Evolutionary conservation across 1,140 invertebrate species (phyloP).

Genomic region (Drosophila varians): DNA sequence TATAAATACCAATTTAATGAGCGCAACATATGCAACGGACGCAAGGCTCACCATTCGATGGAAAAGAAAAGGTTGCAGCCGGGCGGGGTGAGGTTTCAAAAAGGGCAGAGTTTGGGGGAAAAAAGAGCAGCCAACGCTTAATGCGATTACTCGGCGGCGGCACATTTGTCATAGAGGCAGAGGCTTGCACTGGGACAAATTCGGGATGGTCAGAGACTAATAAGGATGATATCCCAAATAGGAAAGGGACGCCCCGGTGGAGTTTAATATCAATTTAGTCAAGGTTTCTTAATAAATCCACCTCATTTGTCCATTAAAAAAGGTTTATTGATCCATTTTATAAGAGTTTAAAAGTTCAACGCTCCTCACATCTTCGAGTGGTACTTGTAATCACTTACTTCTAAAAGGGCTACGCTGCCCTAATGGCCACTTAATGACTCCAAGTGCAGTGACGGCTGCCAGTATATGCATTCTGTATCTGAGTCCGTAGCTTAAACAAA

Average conservation of each 20-base stretch:
- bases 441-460: conserved; percentile 20
- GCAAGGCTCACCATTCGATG: conserved; percentile 1
- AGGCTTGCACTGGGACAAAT: conserved; percentile 34
- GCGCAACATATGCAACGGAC: conserved; percentile 74
- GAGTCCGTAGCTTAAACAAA: conserved; percentile 70
- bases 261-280: too few species aligned
- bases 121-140: conserved; percentile 57
- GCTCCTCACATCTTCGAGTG: conserved; percentile 4
- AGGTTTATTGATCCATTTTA: conserved; percentile 3
- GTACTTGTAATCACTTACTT: conserved; percentile 22
- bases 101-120: not conserved
- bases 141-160: conserved; percentile 80
- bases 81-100: conserved; percentile 5
- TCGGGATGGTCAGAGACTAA: conserved; percentile 16
- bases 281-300: not conserved
- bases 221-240: conserved; percentile 2
- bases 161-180: conserved; percentile 70
- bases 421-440: conserved; percentile 13
- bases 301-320: conserved; percentile 4
- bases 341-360: conserved; percentile 4
- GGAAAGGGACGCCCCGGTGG: too few species aligned
- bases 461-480: conserved; percentile 2
- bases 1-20: conserved; percentile 82
- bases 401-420: not conserved
- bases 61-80: not conserved